These are phyloP conservation scores for Phalacrocorax carbo DNA, from an alignment of 2,113 vertebrate species.

Conservation along the genomic window DNA sequence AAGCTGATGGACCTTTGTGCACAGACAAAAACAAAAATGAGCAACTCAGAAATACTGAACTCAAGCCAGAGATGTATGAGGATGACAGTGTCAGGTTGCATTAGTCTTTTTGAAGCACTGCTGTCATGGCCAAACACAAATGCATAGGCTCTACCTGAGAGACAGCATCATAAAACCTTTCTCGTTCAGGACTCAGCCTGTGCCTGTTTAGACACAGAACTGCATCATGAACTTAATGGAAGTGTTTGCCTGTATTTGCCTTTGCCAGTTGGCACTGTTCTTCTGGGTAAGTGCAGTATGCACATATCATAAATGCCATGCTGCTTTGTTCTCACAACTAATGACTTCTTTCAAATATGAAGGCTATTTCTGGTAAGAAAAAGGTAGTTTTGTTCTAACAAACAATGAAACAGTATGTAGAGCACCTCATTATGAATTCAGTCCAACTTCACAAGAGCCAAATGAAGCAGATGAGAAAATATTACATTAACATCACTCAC, in stretches of 20 bases:
- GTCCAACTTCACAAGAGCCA: background rate
- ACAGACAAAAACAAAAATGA: background rate
- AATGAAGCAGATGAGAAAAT: conserved; percentile 16
- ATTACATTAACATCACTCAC: background rate
- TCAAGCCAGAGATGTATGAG: background rate
- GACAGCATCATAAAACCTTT: background rate
- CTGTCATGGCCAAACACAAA: background rate
- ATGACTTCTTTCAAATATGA: background rate
- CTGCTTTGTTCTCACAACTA: conserved; percentile 4
- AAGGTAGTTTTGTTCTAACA: background rate
- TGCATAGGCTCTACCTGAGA: background rate
- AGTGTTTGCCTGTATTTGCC: background rate
- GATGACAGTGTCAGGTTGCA: background rate
- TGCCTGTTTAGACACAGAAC: background rate
- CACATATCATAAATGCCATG: background rate
- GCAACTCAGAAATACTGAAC: background rate
- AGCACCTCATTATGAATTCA: background rate
- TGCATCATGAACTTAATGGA: background rate
- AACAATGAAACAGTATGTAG: background rate
- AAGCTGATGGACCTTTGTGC: conserved; percentile 54
- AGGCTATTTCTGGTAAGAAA: background rate
- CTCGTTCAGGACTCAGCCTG: background rate
- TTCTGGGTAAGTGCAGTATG: background rate
- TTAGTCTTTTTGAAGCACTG: background rate
- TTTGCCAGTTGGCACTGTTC: background rate